Base-by-base conservation (phyloP, 1,140 invertebrate species). In the Drosophila hydei region DNA sequence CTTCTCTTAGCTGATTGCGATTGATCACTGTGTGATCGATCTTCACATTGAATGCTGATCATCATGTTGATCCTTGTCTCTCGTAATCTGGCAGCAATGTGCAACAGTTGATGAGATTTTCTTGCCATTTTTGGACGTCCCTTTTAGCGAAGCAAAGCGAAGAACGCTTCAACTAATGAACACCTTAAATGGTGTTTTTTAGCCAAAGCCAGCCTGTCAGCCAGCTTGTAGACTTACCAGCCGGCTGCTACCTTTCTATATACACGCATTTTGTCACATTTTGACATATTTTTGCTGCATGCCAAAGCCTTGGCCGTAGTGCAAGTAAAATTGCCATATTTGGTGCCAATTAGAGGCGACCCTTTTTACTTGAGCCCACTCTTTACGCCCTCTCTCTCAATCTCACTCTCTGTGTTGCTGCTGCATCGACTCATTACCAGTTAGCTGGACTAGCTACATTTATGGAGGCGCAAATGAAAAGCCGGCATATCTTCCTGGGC, bases 181-280 rank as follows among this genome's bases (percentile, higher is more conserved):
- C 83, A 88, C 83, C 83, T 88, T 88, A 88, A 89, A 88, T 74
- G 83, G 83, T 38, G 54, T 54, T 73, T 54, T 36, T 65, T 16
- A 9, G 38, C 14, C 38, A 16, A 27, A 27, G 36, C 36, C 36
- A 38, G 45, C 43, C 25, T 45, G 42, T 38, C 36, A 38, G 9
- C 9, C 55, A 18, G 74, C 73, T 77, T 85, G 77, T 54, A 70
- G 65, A 70, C 70, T 81, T 81, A 80, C 62, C 73, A 14, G 38
- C 21, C 5, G 59, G 12, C 30, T 19, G 19, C 14, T 33, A 60
- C 71, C 72, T 63, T 70, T 70, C 58, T 58, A 55, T 43, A 16
- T 88, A 88, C 83, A 88, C 84, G 79, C 83, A 89, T 88, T 88
- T 88, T 88, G 83, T 88, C 83, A 88, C 83, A 88, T 88, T 88